Evolutionary conservation across 2,113 vertebrate genomes (phyloP).

Genomic region (Rhagologus leucostigma): DNA sequence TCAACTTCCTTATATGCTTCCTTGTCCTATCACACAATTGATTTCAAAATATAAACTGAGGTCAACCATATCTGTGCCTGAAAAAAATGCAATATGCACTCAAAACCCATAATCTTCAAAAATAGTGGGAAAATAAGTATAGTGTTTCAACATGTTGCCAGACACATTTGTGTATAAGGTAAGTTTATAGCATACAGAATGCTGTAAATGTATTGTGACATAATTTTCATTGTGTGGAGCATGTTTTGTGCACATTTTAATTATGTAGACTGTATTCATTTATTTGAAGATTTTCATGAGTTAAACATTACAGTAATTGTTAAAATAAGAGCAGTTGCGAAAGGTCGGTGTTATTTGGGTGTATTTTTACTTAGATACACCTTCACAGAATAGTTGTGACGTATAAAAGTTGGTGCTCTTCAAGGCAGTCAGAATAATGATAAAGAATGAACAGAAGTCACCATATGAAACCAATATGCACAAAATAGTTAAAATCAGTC

Average conservation of each 20-base stretch:
- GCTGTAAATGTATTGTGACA: neutral
- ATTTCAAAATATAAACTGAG: conserved; percentile 55
- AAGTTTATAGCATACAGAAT: neutral
- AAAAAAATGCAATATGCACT: conserved; percentile 2
- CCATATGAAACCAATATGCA: neutral
- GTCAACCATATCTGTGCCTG: neutral
- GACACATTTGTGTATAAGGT: neutral
- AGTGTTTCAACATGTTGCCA: conserved; percentile 29
- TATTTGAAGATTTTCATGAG: neutral
- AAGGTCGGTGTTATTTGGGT: neutral
- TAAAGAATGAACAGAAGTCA: neutral
- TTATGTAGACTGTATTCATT: neutral
- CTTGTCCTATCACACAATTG: conserved; percentile 56
- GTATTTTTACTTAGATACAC: neutral
- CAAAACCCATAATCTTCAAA: neutral
- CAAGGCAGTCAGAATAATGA: neutral
- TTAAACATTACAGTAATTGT: neutral
- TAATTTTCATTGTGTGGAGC: neutral
- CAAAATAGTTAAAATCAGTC: neutral
- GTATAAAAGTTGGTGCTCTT: neutral
- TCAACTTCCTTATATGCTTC: conserved; percentile 42
- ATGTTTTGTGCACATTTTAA: neutral
- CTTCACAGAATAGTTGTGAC: neutral
- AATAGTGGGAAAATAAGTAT: neutral
- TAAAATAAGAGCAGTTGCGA: neutral